Evolutionary conservation across 2,888 invertebrate species (phyloP).

Genomic region (Tortrix viridana): DNA sequence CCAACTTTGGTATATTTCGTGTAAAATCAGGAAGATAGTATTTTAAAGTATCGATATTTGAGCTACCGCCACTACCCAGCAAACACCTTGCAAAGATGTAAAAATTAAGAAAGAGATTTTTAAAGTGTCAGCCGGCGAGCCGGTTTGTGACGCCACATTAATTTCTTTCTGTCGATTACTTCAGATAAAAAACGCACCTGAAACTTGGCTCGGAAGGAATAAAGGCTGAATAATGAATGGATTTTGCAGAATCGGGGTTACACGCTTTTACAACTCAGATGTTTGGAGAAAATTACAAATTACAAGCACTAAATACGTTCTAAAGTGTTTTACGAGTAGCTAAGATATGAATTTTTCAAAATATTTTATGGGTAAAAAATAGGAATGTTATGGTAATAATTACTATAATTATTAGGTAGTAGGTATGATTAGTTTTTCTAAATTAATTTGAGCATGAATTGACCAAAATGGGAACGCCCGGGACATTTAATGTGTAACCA

Average conservation of each 20-base stretch:
- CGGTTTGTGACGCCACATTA: constrained; percentile 83
- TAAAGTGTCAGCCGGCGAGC: constrained; percentile 62
- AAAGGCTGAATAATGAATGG: constrained; percentile 18
- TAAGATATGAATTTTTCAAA: too few species aligned
- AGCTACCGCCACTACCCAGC: constrained; percentile 49
- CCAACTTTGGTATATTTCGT: too few species aligned
- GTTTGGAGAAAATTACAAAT: neutral
- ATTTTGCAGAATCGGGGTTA: constrained; percentile 22
- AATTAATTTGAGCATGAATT: too few species aligned
- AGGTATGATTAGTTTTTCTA: too few species aligned
- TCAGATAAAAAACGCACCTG: constrained; percentile 58
- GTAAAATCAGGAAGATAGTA: too few species aligned
- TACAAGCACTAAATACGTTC: neutral
- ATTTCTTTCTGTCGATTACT: constrained; percentile 77
- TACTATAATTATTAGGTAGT: too few species aligned
- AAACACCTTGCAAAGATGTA: constrained; percentile 80
- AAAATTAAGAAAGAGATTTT: constrained; percentile 81
- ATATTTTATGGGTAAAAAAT: too few species aligned
- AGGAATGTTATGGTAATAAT: too few species aligned
- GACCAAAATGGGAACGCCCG: too few species aligned
- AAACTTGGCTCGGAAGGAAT: constrained; percentile 38
- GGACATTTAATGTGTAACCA: too few species aligned
- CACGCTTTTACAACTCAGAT: constrained; percentile 3
- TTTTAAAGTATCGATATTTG: constrained; percentile 39
- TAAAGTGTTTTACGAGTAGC: neutral